phyloP scores from a whole-genome alignment of 2,888 invertebrate species.

The Syrista parreyssii region DNA sequence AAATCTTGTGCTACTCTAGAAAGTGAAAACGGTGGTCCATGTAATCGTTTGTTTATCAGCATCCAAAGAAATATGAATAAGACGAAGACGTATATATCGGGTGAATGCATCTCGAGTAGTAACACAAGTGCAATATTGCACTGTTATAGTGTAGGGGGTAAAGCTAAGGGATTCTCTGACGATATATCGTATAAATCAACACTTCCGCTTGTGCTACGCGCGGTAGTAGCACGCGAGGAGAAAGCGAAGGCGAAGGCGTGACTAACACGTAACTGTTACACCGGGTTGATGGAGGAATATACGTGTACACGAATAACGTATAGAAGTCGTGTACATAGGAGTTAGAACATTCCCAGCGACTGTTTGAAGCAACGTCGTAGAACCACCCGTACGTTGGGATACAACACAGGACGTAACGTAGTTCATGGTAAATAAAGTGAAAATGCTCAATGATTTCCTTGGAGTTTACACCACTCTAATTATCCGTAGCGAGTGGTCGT shows the following conservation, averaged over 20 bases:
- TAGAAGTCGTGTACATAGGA: background rate
- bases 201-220: conserved; percentile 29
- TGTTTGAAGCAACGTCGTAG: background rate
- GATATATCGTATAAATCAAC: conserved; percentile 21
- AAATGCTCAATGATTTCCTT: background rate
- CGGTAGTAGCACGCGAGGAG: conserved; percentile 39
- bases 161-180: background rate
- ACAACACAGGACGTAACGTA: background rate
- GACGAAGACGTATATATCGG: too few relatives aligned
- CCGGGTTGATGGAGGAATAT: conserved; percentile 1
- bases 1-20: background rate
- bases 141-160: background rate
- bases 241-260: conserved; percentile 41
- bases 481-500: background rate
- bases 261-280: conserved; percentile 6
- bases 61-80: too few relatives aligned
- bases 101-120: background rate
- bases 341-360: background rate
- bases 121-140: background rate
- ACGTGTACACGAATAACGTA: background rate
- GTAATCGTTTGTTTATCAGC: background rate
- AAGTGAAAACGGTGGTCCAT: background rate
- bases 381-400: background rate
- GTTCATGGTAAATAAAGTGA: background rate
- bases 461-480: background rate